Evolutionary conservation across 1,140 invertebrate species (phyloP), one percentile per base, ranked within the genome.

Genomic region (Chironomus striatipennis): DNA sequence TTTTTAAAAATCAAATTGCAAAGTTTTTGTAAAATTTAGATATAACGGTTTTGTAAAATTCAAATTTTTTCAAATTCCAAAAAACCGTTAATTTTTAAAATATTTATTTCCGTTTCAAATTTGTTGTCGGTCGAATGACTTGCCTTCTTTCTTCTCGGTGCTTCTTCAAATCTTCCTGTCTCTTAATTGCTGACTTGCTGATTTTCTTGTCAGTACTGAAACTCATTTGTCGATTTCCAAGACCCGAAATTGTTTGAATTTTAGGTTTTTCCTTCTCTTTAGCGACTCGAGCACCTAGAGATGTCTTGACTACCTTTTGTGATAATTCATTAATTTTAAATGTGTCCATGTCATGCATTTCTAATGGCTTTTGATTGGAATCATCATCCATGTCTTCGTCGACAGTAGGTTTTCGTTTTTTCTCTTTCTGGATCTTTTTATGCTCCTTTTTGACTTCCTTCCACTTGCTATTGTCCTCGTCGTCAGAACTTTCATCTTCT

Each of bases 371-470:
- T 73, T 34, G 17, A 74, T 43, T 74, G 10, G 9, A n/a, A 57
- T 42, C 75, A 17, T 76, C 70, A 6, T 84, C 77, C 84, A 82
- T 79, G 75, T 85, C 79, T 24, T 84, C 78, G 73, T 85, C 78
- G 78, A 76, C n/a, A n/a, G n/a, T n/a, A n/a, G 78, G 67, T 78
- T 76, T 81, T 80, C 79, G 83, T 80, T 80, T 81, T 77, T 83
- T 81, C 75, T 85, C 80, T 75, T 79, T 78, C 76, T 81, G 79
- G 20, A 79, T 79, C 77, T 85, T 81, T 75, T 83, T 83, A 78
- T 91, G 90, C 77, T 93, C 88, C 78, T 90, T 90, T 78, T 92
- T 91, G 42, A 94, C 86, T 85, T 95, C 92, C 78, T 90, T 89
- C 0, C 88, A 86, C 89, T 90, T 94, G 21, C 87, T 84, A 77